phyloP scores from a whole-genome alignment of 2,797 vertebrate genomes.

The Chelmon rostratus region DNA sequence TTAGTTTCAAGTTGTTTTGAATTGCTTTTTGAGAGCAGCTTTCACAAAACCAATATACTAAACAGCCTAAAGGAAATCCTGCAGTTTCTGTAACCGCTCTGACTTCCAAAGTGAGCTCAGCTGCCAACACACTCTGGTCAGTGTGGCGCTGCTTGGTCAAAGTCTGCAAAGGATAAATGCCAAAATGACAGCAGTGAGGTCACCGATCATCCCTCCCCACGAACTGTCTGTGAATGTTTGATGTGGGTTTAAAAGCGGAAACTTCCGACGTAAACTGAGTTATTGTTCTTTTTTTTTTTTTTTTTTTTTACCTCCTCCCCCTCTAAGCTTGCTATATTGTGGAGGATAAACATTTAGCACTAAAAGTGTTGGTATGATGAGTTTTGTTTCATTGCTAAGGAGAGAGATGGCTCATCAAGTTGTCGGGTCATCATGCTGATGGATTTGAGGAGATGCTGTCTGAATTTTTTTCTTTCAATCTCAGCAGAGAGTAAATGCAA shows the following conservation, averaged over 20 bases:
- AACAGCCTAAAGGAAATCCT: background rate
- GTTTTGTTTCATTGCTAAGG: conserved; percentile 24
- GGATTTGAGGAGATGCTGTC: conserved; percentile 57
- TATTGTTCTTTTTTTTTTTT: background rate
- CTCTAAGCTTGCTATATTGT: conserved; percentile 28
- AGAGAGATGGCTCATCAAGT: conserved; percentile 52
- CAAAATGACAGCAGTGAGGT: conserved; percentile 22
- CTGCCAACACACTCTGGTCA: conserved; percentile 42
- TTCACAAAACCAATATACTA: background rate
- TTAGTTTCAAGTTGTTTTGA: background rate
- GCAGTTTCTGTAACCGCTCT: background rate
- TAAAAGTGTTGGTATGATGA: conserved; percentile 53
- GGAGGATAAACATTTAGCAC: conserved; percentile 52
- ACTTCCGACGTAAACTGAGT: background rate
- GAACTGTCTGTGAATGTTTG: conserved; percentile 46
- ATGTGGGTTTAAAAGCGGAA: conserved; percentile 29
- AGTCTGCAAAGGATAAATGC: background rate
- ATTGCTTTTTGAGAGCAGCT: background rate
- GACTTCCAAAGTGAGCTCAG: background rate
- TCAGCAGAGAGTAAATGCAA: conserved; percentile 49
- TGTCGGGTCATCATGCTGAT: conserved; percentile 67
- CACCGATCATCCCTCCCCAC: conserved; percentile 17
- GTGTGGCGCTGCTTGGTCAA: background rate
- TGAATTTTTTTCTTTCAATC: conserved; percentile 47
- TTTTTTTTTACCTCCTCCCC: too few species aligned